Evolutionary conservation across 2,797 vertebrate species (phyloP), one percentile per base, ranked within the genome.

Genomic region (Centropyge bicolor): DNA sequence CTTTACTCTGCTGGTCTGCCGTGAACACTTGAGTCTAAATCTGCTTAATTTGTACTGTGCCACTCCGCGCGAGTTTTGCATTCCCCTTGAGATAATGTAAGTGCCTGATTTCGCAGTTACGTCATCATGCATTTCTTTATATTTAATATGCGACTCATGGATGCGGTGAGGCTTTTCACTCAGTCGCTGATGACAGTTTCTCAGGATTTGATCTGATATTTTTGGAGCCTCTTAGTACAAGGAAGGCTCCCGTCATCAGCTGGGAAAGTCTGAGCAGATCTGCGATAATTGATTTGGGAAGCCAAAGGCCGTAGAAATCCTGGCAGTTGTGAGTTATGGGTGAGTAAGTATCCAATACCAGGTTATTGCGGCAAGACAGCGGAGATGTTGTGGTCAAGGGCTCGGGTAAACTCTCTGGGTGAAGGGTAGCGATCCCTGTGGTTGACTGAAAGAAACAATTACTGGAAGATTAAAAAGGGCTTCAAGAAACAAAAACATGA

Each of bases 1-100:
- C 96, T 97, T 96, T 96, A 96, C 95, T 93, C 96, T 95, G 94
- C 96, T 95, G 93, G 91, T 94, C 95, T 95, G 94, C 93, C 89
- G 95, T 92, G 94, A 96, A 86, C 95, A 96, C 94, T 96, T 96
- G 95, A 95, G 83, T 81, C 91, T 95, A 96, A 97, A 97, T 95
- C 96, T 91, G 92, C 95, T 95, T 97, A 96, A 96, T 96, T 96
- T 94, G 95, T 93, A 74, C 93, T 90, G 95, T 96, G 95, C 95
- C 96, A 95, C 95, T 95, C 95, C 57, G 95, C 86, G 90, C 92
- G 45, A 94, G 94, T 94, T 93, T 95, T 93, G 91, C 92, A 92
- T 95, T 95, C 92, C 91, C 27, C 90, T 71, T 65, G 86, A 93
- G 90, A 91, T 93, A 90, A 89, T 7, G 75, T 80, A 91, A 95